Base-by-base conservation (phyloP, 1,140 invertebrate genomes). In the Globodera rostochiensis region DNA sequence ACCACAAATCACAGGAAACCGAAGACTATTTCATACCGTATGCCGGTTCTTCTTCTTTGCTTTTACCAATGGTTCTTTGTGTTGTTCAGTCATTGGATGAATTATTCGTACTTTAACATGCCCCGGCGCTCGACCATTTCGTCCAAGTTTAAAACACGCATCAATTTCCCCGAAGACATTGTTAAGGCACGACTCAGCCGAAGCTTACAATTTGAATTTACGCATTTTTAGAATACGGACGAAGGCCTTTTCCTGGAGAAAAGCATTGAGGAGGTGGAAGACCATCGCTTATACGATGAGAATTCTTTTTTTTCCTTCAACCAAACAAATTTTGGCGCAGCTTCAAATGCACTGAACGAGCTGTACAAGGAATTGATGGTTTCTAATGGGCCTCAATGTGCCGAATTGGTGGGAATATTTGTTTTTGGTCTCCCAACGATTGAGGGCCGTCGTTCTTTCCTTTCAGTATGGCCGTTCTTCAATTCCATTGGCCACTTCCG, bases 1-100 rank as follows among this genome's bases (percentile, higher is more conserved):
- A 92, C 90, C 88, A 94, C 94, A 91, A 89, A 81, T 79, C 69
- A 50, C 78, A 77, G 53, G 60, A 74, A 8, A 83, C 53, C 19
- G 87, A 87, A 49, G 86, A 90, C 70, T 89, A 89, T 74, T 90
- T 90, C 67, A 89, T 89, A 77, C 89, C 89, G 15, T 87, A 89
- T 79, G 69, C 70, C 15, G 46, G 50, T 49, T 82, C 4, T 77
- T 11, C 36, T 19, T 79, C 19, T 79, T 21, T 74, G 80, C 36
- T 47, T 80, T 50, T 11, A 36, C 36, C 2, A 66, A 15, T 66
- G 60, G 60, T 15, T 82, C 6, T 21, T n/a, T 45, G 3, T 82
- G 15, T 15, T 19, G 47, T 82, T 80, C 25, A 79, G 80, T 15
- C 83, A 82, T 84, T 84, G 80, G 83, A 88, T 88, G 87, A 88